Base-by-base conservation (phyloP, 2,888 invertebrate species). In the Meteorus colon region DNA sequence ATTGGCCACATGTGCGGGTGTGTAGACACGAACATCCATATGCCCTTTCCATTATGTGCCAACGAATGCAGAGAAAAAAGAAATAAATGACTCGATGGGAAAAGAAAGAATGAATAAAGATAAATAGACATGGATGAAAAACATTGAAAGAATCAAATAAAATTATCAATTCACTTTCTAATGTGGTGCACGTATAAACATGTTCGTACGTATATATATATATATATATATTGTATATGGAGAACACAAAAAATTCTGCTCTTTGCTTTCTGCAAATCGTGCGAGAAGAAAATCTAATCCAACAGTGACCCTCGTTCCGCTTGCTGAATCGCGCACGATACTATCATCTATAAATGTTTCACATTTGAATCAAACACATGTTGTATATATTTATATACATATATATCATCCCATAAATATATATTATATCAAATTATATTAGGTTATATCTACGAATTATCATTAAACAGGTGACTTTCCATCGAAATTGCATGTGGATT, bases 391-490 rank as follows among this genome's bases (percentile, higher is more conserved):
- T 24, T 37, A 37, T 51, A 62, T 65, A 31, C 27, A 63, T 16
- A 19, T 65, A n/a, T 45, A 73, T 31, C 34, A 6, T 34, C 34
- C 4, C 8, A n/a, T 51, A 51, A n/a, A n/a, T 8, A 55, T 55
- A 55, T 19, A 55, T 19, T 24, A 19, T n/a, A 55, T 55, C 19
- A 6, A 19, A 55, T 19, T 19, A 5, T 48, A 48, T 48, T 16
- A 4, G 48, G 10, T 48, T 48, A 55, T 63, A n/a, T 62, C 48
- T 16, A 71, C 31, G 66, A 59, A 72, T 67, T 75, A 75, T 72
- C 75, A 55, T 55, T 71, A 45, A 72, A 75, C 66, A 27, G 31
- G 75, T 45, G 59, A 71, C 71, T 75, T 75, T 75, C 75, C 48
- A 75, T 75, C 75, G 72, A 71, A 41, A 71, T 75, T 60, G 59